Evolutionary conservation across 2,113 vertebrate genomes (phyloP).

Genomic region (Athene cunicularia): DNA sequence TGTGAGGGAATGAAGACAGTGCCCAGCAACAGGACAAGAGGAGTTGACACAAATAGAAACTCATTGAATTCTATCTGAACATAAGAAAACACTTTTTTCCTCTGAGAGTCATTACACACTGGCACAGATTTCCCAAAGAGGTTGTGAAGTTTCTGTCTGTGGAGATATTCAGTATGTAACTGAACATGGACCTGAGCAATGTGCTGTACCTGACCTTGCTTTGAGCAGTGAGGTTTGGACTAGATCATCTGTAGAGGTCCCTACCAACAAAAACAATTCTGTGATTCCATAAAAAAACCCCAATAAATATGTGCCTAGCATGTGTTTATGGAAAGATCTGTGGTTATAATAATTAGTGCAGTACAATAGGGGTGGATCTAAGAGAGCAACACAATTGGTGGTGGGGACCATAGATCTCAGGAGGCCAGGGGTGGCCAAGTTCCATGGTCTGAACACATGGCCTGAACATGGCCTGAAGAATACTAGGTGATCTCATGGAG

Average conservation of each 20-base stretch:
- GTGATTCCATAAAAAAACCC: background rate
- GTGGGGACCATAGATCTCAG: background rate
- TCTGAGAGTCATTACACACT: background rate
- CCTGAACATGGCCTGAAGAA: no score
- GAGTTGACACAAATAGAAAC: background rate
- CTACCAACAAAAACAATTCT: background rate
- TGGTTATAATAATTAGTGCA: background rate
- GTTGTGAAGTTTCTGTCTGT: background rate
- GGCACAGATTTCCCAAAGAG: background rate
- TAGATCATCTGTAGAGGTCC: background rate
- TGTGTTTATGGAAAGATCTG: background rate
- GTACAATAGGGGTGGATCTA: background rate
- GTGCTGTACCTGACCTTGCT: background rate
- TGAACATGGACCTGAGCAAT: background rate
- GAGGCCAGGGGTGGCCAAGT: fast-evolving
- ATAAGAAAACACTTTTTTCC: background rate
- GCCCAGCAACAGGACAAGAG: background rate
- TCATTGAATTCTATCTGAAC: background rate
- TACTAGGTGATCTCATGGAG: background rate
- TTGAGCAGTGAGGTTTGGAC: background rate
- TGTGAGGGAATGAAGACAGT: background rate
- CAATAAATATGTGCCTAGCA: no score
- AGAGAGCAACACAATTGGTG: background rate
- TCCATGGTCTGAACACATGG: background rate
- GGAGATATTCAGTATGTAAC: background rate